Evolutionary conservation across 1,140 invertebrate species (phyloP), one percentile per base, ranked within the genome.

Genomic region (Marisa cornuarietis): DNA sequence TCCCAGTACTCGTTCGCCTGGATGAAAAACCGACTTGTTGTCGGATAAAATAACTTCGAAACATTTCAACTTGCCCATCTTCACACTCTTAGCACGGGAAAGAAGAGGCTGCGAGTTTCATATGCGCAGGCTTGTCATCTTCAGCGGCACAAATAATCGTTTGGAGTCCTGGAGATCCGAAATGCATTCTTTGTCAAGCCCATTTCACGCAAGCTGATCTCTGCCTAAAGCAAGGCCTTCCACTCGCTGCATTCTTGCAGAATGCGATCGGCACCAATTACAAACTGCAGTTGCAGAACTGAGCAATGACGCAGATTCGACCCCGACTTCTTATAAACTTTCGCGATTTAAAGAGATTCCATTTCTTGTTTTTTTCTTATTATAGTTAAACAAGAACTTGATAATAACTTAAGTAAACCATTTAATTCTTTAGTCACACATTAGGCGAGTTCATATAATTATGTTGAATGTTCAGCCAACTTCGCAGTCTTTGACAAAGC

Each of bases 61-160:
- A 84, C 89, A 89, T 84, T 92, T 92, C 54, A 92, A 82, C 84
- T 92, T 91, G 1, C 92, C 92, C 92, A 92, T 92, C 66, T 81
- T 87, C 78, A 74, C 78, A 42, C 22, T 16, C 26, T 68, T 26
- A 69, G 65, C 26, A 49, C 42, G 13, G 8, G 26, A 65, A 9
- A 42, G 20, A 42, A 5, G 20, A 3, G 18, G 31, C 52, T 68
- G 61, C 31, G 52, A 42, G 20, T 65, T 72, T 58, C 71, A n/a
- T 42, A 63, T 31, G 69, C 62, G 49, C n/a, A 26, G 49, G 69
- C 9, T 68, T 49, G 49, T 65, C 26, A 22, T 66, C 78, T 18
- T 75, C 1, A 13, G 63, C 31, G 26, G 69, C 61, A 79, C 63
- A 69, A 63, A 69, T 71, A 49, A 68, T 54, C 63, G 75, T 71